Base-by-base conservation (phyloP, 2,113 vertebrate genomes). In the Scomber scombrus region DNA sequence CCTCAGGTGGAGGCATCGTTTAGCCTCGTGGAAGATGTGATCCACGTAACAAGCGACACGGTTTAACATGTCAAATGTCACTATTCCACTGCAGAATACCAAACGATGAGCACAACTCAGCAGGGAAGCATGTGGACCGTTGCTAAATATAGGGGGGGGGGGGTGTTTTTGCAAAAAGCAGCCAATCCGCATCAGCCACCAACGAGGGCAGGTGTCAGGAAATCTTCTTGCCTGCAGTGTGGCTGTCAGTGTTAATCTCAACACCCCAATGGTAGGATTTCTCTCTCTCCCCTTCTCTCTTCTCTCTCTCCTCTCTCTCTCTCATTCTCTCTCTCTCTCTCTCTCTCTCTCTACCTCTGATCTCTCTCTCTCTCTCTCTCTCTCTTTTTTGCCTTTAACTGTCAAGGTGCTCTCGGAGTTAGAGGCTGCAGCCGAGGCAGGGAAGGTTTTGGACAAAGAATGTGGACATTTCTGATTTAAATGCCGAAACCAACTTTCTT, bases 171-270 rank as follows among this genome's bases (percentile, higher is more conserved):
- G 13, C 26, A n/a, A n/a, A 15, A 68, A 86, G n/a, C 13, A 71
- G n/a, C 4, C 13, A 29, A 50, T 81, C 54, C 40, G 34, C 71
- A 54, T 3, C n/a, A 84, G 60, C 55, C 56, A 15, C 16, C 4
- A 4, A 43, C 16, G 9, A 69, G 50, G 49, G 49, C 49, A 13
- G 11, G 56, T 60, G 65, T 79, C 76, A 80, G 75, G 21, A 14
- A 75, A 75, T 15, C 21, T 55, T 23, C 56, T 43, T 46, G 45
- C 57, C 64, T 52, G 34, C 47, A 63, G 51, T 66, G 54, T 14
- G 46, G 40, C 60, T 80, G 71, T 71, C 76, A 61, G 31, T 54
- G 60, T 78, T 64, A 54, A 75, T 80, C 65, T 75, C 15, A 14
- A 58, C 7, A n/a, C n/a, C 34, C 61, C 49, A 11, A 45, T 0